Evolutionary conservation across 2,113 vertebrate species (phyloP).

Genomic region (Erpornis zantholeuca): DNA sequence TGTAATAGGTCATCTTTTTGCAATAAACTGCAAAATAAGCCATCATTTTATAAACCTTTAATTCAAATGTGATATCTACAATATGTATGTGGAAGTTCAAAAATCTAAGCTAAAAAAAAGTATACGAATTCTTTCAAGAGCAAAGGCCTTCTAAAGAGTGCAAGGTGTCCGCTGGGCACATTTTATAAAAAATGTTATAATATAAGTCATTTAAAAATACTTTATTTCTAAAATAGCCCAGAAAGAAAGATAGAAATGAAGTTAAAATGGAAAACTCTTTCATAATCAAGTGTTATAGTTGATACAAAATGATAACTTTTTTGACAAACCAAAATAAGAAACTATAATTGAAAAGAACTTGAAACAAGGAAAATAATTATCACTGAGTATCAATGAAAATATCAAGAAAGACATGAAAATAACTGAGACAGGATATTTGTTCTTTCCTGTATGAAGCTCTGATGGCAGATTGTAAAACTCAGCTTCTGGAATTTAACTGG

Average conservation of each 20-base stretch:
- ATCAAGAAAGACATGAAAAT: background rate
- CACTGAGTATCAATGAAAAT: background rate
- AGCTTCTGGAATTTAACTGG: background rate
- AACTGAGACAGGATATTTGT: background rate
- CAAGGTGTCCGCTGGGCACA: background rate
- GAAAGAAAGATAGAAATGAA: background rate
- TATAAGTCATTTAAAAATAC: background rate
- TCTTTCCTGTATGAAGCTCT: background rate
- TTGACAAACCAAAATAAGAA: background rate
- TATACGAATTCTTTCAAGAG: background rate
- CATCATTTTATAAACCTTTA: background rate
- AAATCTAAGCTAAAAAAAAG: background rate
- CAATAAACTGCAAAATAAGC: background rate
- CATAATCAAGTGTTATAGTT: accelerated
- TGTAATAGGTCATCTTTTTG: background rate
- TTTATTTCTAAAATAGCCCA: background rate
- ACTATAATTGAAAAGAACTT: background rate
- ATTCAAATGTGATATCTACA: background rate
- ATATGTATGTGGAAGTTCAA: background rate
- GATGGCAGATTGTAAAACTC: background rate
- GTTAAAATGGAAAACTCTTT: background rate
- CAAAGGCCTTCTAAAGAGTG: background rate
- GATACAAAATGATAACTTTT: background rate
- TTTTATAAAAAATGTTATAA: background rate
- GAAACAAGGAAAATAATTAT: background rate